Evolutionary conservation across 2,113 vertebrate species (phyloP), one percentile per base, ranked within the genome.

Genomic region (Podiceps cristatus): DNA sequence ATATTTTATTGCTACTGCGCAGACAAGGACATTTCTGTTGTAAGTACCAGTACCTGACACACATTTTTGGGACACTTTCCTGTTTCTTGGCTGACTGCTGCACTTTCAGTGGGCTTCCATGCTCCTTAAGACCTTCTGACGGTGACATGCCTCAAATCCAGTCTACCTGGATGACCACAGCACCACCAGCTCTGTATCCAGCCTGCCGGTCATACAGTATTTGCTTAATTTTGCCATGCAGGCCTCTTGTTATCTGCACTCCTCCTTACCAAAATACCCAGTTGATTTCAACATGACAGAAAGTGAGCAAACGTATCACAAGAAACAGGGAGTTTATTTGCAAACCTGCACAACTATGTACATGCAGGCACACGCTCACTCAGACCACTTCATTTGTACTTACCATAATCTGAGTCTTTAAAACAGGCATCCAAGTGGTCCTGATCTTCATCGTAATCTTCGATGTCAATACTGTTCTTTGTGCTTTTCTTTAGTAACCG

Each of bases 361-460:
- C 28, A 2, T 19, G 28, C 35, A 20, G 52, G 60, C 47, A 16
- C 15, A 9, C 3, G 2, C 33, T 11, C 31, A 18, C 23, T 8
- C 68, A n/a, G 40, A 20, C 80, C 4, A n/a, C 47, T 45, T 4
- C 4, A 1, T 31, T 56, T 35, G 24, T 4, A 18, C 98, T 96
- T 83, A 99, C 99, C 99, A 0, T 99, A 99, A 94, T 99, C 99
- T 0, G 99, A 99, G 97, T 99, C 99, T 96, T 99, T 99, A 97
- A 99, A 99, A 90, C 99, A 99, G 11, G 99, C 99, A 1, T 99
- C 99, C 94, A 99, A 87, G 98, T 99, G 99, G 96, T 99, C 99
- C 97, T 99, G 99, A 42, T 99, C 99, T 53, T 99, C 99, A 4
- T 99, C 99, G 0, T 99, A 99, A 69, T 99, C 99, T 25, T 99